These are phyloP conservation scores for Triplophysa bombifrons DNA, from an alignment of 2,797 vertebrate genomes.

Conservation along the genomic window DNA sequence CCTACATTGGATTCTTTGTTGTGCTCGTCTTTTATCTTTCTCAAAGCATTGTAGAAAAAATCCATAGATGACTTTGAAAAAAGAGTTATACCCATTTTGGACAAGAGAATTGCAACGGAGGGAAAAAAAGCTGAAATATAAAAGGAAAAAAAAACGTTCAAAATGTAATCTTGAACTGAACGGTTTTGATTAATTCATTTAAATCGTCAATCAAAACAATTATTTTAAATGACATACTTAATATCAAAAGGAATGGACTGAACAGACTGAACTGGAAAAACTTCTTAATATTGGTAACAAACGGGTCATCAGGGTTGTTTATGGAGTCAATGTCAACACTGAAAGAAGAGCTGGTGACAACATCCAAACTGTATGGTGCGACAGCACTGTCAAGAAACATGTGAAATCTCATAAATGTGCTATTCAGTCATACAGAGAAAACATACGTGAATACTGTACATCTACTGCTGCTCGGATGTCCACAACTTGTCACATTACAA, in stretches of 20 bases:
- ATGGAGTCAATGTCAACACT: slow-evolving; percentile 81
- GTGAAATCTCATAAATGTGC: not conserved
- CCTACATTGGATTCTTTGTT: slow-evolving; percentile 33
- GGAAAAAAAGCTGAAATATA: slow-evolving; percentile 73
- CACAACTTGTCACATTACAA: too few species aligned
- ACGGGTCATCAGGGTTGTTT: slow-evolving; percentile 77
- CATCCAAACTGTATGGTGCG: slow-evolving; percentile 81
- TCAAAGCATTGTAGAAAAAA: slow-evolving; percentile 72
- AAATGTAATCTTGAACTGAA: not conserved
- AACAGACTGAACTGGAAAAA: slow-evolving; percentile 70
- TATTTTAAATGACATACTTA: slow-evolving; percentile 61
- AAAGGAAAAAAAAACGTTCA: not conserved
- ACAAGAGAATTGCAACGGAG: slow-evolving; percentile 55
- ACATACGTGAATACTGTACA: too few species aligned
- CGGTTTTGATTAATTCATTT: not conserved
- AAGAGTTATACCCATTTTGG: slow-evolving; percentile 64
- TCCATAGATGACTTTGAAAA: slow-evolving; percentile 56
- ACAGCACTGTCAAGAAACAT: slow-evolving; percentile 69
- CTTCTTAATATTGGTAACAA: slow-evolving; percentile 74
- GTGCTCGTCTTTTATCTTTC: slow-evolving; percentile 74
- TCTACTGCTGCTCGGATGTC: too few species aligned
- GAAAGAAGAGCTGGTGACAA: slow-evolving; percentile 81
- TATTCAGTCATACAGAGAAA: too few species aligned
- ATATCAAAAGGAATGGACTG: slow-evolving; percentile 45
- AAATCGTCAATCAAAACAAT: not conserved